phyloP scores from a whole-genome alignment of 2,113 vertebrate species.

The Crotalus helleri region DNA sequence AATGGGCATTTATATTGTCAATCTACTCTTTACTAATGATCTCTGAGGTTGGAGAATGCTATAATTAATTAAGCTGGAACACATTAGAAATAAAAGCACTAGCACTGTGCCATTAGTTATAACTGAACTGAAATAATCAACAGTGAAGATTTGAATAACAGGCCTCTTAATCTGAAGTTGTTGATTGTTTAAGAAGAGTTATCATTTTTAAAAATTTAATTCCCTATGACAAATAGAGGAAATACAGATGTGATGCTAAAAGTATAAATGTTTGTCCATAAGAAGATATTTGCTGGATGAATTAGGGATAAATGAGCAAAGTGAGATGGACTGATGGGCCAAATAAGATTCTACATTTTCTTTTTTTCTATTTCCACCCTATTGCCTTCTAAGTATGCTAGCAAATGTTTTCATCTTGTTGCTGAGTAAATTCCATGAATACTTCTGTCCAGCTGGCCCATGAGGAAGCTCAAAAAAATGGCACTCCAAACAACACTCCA shows the following conservation, averaged over 20 bases:
- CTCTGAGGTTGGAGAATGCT: conserved; percentile 12
- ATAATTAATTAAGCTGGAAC: conserved; percentile 16
- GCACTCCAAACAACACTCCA: background rate
- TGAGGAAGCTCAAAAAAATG: background rate
- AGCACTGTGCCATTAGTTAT: background rate
- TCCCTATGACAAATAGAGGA: background rate
- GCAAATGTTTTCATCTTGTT: background rate
- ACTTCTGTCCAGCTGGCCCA: background rate
- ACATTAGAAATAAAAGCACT: conserved; percentile 24
- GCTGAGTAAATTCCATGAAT: background rate
- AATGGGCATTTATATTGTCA: conserved; percentile 11
- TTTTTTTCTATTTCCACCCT: background rate
- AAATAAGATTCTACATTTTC: background rate
- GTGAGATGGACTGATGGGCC: background rate
- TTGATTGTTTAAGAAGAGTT: background rate
- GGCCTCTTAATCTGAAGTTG: background rate
- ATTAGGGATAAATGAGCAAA: background rate
- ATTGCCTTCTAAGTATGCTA: background rate
- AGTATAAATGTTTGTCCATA: background rate
- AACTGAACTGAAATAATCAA: background rate
- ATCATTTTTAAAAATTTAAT: background rate
- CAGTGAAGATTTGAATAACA: background rate
- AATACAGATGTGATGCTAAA: background rate
- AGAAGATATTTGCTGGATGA: background rate
- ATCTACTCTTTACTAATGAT: conserved; percentile 8